phyloP scores from a whole-genome alignment of 2,888 invertebrate species.

The Eupithecia subfuscata region DNA sequence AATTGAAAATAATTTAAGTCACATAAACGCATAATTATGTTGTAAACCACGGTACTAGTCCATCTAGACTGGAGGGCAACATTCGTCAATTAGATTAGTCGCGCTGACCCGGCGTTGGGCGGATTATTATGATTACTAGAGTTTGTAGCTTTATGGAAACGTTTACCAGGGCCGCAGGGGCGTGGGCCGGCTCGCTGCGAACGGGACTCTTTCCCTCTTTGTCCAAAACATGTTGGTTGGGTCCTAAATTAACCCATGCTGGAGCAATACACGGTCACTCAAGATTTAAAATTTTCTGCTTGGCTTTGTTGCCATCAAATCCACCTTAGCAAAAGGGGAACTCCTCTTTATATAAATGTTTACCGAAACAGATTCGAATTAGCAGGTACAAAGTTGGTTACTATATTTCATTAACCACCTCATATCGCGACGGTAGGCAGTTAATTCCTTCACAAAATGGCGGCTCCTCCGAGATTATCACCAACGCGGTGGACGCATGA shows the following conservation, averaged over 20 bases:
- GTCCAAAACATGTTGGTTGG: too few species aligned
- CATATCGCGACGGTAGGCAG: not conserved
- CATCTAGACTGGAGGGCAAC: not conserved
- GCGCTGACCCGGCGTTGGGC: conserved; percentile 25
- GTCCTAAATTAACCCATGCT: too few species aligned
- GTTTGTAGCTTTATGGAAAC: not conserved
- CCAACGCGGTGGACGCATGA: not conserved
- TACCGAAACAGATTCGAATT: too few species aligned
- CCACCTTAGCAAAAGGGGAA: too few species aligned
- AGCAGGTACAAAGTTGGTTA: not conserved
- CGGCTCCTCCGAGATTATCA: not conserved
- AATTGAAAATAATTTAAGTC: too few species aligned
- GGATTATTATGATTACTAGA: conserved; percentile 25
- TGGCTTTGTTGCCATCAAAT: too few species aligned
- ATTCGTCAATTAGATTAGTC: conserved; percentile 23
- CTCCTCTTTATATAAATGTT: too few species aligned
- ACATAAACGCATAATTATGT: too few species aligned
- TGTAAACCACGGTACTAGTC: not conserved
- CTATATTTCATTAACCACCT: not conserved
- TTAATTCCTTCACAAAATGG: conserved; percentile 1
- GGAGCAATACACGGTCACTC: too few species aligned
- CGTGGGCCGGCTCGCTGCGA: not conserved
- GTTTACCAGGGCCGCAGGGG: not conserved
- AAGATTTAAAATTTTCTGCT: too few species aligned
- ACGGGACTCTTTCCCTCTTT: not conserved